Conservation (phyloP, 2,888 invertebrate genomes). For the Slavum lentiscoides region DNA sequence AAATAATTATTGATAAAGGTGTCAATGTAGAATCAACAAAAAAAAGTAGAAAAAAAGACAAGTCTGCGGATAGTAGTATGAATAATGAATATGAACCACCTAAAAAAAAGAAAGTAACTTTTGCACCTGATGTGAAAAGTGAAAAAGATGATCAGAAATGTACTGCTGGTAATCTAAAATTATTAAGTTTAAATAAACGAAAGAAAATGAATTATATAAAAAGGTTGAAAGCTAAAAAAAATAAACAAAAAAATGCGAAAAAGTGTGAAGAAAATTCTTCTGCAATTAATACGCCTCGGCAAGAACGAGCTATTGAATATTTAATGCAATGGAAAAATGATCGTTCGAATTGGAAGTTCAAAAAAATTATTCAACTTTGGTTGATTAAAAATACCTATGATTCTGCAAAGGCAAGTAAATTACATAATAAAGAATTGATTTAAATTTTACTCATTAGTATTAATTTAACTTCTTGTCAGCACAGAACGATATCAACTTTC, state of each 20-base stretch:
- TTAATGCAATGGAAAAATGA: slow-evolving; percentile 71
- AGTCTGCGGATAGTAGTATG: neutral
- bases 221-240: slow-evolving; percentile 38
- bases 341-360: slow-evolving; percentile 76
- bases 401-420: slow-evolving; percentile 62
- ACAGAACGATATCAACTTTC: neutral
- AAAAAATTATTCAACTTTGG: slow-evolving; percentile 78
- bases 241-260: slow-evolving; percentile 45
- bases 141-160: slow-evolving; percentile 32
- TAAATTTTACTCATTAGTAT: neutral
- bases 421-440: neutral
- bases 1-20: neutral
- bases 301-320: slow-evolving; percentile 48
- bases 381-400: slow-evolving; percentile 72
- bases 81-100: neutral
- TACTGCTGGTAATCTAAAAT: slow-evolving; percentile 23
- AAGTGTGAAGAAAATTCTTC: slow-evolving; percentile 18
- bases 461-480: neutral
- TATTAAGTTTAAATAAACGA: slow-evolving; percentile 37
- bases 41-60: slow-evolving; percentile 9
- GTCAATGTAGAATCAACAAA: neutral
- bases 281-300: slow-evolving; percentile 2
- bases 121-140: slow-evolving; percentile 19
- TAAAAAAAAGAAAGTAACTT: slow-evolving; percentile 21
- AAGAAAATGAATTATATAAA: slow-evolving; percentile 40